Evolutionary conservation across 2,797 vertebrate genomes (phyloP).

Genomic region (Vespertilio murinus): DNA sequence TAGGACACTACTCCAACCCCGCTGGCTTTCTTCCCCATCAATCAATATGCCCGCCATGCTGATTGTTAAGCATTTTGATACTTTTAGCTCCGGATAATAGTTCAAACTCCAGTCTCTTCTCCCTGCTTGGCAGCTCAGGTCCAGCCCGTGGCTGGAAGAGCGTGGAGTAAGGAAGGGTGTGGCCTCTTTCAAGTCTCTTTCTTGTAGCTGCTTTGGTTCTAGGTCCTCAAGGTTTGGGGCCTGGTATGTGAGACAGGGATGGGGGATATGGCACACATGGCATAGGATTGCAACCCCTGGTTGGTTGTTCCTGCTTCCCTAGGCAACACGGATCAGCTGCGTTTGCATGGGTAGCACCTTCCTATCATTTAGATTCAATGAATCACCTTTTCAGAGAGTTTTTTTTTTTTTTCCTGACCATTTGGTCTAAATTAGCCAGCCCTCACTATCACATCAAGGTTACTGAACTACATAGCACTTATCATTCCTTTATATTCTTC

Average conservation of each 20-base stretch:
- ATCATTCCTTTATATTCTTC: background rate
- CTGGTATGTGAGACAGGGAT: background rate
- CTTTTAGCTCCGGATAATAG: background rate
- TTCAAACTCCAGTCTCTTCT: background rate
- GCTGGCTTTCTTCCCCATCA: background rate
- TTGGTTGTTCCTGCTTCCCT: background rate
- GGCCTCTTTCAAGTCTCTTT: background rate
- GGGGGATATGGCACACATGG: rapidly evolving
- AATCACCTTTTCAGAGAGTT: background rate
- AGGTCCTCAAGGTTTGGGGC: background rate
- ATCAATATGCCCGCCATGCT: background rate
- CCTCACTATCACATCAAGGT: background rate
- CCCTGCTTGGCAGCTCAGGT: background rate
- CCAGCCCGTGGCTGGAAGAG: background rate
- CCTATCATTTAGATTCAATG: background rate
- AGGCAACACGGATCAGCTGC: background rate
- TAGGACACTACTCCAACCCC: background rate
- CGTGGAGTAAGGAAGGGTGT: too few relatives aligned
- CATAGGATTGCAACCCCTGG: rapidly evolving
- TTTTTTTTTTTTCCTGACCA: background rate
- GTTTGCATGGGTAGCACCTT: background rate
- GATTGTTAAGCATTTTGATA: background rate
- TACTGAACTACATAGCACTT: background rate
- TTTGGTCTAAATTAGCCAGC: background rate
- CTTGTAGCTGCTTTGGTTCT: background rate